These are phyloP conservation scores for Pelecanoides urinatrix DNA, from an alignment of 2,113 vertebrate genomes.

Conservation along the genomic window DNA sequence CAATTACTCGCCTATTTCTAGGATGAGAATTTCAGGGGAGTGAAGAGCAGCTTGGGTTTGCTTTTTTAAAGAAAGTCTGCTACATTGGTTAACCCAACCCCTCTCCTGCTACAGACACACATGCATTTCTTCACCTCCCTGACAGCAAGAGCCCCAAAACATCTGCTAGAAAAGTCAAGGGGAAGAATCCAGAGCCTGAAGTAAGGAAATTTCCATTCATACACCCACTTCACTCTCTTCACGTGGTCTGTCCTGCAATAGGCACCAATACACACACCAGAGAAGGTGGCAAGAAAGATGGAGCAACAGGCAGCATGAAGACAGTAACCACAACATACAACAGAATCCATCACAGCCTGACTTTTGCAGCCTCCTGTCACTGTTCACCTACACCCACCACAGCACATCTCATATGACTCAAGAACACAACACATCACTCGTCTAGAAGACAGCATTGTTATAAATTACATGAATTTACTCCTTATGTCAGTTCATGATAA, in stretches of 20 bases:
- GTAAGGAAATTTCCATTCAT: background rate
- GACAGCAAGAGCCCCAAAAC: background rate
- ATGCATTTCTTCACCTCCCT: background rate
- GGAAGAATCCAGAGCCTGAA: background rate
- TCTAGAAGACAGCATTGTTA: background rate
- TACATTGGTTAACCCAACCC: background rate
- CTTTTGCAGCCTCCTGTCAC: background rate
- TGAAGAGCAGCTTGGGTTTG: background rate
- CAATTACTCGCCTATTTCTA: background rate
- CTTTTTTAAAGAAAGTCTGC: background rate
- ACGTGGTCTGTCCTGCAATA: background rate
- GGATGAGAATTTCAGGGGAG: background rate
- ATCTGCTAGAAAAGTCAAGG: background rate
- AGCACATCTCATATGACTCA: background rate
- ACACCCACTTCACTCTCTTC: background rate
- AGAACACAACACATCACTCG: background rate
- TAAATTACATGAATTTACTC: background rate
- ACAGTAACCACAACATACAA: fast-evolving
- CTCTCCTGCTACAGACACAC: background rate
- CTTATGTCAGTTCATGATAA: background rate
- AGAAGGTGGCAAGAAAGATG: background rate
- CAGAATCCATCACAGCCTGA: background rate
- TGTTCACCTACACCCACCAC: background rate
- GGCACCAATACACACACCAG: background rate
- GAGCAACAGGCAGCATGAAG: fast-evolving